Percentiles rank a stretch among this genome's conserved stretches.
Evolutionary conservation across 2,888 invertebrate species (phyloP).

Genomic region (Acleris sparsana): DNA sequence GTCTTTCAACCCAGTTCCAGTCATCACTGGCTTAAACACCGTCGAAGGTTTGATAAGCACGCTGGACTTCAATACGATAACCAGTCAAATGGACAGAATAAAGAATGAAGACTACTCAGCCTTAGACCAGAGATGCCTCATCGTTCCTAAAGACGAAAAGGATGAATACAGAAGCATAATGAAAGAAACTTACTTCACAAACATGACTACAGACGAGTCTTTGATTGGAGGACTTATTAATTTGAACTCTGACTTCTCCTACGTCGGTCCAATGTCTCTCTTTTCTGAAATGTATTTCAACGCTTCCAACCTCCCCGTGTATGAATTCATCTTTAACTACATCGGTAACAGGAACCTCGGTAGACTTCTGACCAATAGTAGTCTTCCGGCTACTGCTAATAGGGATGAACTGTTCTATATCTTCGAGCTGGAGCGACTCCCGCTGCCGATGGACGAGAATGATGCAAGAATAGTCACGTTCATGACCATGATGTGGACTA

Average conservation of each 20-base stretch:
- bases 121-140: conserved; percentile 61
- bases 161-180: conserved; percentile 59
- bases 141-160: conserved; percentile 54
- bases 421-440: conserved; percentile 69
- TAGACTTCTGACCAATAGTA: conserved; percentile 67
- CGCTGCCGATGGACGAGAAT: conserved; percentile 68
- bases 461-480: conserved; percentile 74
- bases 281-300: conserved; percentile 68
- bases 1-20: conserved; percentile 69
- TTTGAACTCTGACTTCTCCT: conserved; percentile 70
- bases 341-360: conserved; percentile 73
- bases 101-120: conserved; percentile 66
- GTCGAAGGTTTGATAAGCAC: conserved; percentile 80
- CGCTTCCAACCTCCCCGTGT: conserved; percentile 56
- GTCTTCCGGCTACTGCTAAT: conserved; percentile 65
- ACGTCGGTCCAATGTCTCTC: conserved; percentile 69
- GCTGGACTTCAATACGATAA: conserved; percentile 68
- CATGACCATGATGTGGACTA: conserved; percentile 80
- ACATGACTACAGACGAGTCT: conserved; percentile 62
- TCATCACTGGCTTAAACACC: conserved; percentile 80
- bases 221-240: conserved; percentile 72
- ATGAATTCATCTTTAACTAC: conserved; percentile 69
- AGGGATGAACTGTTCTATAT: conserved; percentile 71
- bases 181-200: conserved; percentile 68
- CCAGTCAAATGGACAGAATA: conserved; percentile 68